Conservation (phyloP, 1,140 invertebrate genomes). For the Goniozus legneri region DNA sequence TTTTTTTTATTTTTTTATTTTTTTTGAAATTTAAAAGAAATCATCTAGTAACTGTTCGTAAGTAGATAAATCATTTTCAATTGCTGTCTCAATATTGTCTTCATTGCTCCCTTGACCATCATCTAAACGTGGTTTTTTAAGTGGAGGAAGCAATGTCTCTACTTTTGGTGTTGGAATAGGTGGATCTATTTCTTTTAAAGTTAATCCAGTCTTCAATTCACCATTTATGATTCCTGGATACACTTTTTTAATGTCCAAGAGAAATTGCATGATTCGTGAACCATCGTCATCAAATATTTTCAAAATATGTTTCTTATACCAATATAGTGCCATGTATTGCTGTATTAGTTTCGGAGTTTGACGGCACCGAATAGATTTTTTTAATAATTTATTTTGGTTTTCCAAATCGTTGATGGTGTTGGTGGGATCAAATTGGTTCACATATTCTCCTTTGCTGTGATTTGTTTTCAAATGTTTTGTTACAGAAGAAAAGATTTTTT, state of each 20-base stretch:
- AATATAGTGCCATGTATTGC: conserved; percentile 18
- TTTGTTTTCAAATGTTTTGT: conserved; percentile 13
- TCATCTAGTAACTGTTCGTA: too few species aligned
- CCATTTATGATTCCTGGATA: conserved; percentile 15
- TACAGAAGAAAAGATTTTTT: neutral
- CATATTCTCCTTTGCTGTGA: conserved; percentile 13
- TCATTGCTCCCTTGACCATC: too few species aligned
- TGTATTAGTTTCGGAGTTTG: conserved; percentile 11
- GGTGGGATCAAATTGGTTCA: neutral
- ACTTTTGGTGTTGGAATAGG: conserved; percentile 8
- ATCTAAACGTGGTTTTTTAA: conserved; percentile 9
- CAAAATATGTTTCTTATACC: conserved; percentile 1
- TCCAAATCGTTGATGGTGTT: conserved; percentile 20
- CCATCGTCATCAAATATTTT: conserved; percentile 7
- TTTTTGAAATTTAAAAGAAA: too few species aligned
- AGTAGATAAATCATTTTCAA: too few species aligned
- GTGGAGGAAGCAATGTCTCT: conserved; percentile 3
- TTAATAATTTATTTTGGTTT: conserved; percentile 15
- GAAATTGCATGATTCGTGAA: conserved; percentile 12
- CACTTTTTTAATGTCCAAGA: conserved; percentile 11
- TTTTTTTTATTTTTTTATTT: too few species aligned
- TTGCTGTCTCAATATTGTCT: too few species aligned
- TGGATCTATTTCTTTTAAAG: conserved; percentile 11
- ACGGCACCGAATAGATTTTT: conserved; percentile 8
- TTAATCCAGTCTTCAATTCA: neutral